These are phyloP conservation scores for Cranoglanis bouderius DNA, from an alignment of 2,113 vertebrate genomes.

Conservation along the genomic window DNA sequence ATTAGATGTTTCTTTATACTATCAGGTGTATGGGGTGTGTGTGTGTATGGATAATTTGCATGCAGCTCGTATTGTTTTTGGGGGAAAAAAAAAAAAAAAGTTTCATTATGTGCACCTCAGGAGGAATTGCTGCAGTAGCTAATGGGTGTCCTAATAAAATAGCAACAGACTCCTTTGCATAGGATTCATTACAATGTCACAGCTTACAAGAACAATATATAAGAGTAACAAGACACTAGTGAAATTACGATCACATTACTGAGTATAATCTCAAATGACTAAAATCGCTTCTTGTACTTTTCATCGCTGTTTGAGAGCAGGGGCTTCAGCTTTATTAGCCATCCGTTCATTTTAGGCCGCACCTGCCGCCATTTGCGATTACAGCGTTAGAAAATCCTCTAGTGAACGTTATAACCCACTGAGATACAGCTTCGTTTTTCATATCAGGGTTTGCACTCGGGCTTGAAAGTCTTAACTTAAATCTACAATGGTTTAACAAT, in stretches of 20 bases:
- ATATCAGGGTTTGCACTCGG: background rate
- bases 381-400: background rate
- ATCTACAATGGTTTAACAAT: background rate
- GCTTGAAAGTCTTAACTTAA: background rate
- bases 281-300: background rate
- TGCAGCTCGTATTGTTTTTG: background rate
- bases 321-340: background rate
- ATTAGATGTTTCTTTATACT: slow-evolving; percentile 11
- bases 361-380: background rate
- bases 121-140: background rate
- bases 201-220: background rate
- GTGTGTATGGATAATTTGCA: slow-evolving; percentile 22
- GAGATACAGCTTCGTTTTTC: background rate
- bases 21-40: background rate
- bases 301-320: background rate
- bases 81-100: background rate
- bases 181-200: background rate
- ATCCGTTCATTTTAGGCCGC: background rate
- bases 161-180: slow-evolving; percentile 2
- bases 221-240: slow-evolving; percentile 1
- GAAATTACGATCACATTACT: background rate
- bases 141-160: background rate
- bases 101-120: background rate
- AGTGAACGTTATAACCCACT: background rate
- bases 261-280: background rate